Base-by-base conservation (phyloP, 1,140 invertebrate genomes). In the Argopecten irradians region DNA sequence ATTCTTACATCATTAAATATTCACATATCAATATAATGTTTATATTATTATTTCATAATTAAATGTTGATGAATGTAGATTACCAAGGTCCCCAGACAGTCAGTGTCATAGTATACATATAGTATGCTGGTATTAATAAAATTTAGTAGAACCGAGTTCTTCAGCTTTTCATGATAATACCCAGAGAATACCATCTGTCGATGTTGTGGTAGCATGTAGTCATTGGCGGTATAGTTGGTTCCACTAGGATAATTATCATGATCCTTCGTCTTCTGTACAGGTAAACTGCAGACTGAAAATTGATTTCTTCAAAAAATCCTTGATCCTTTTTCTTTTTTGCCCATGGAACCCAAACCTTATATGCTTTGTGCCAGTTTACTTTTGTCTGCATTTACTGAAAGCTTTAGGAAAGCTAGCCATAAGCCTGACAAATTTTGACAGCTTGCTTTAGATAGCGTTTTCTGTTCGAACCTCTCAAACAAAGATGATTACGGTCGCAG, bases 361-460 rank as follows among this genome's bases (percentile, higher is more conserved):
- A 1, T 46, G 2, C n/a, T n/a, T 19, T 71, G 55, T 71, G 22
- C 16, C 2, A 28, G 8, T 16, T 28, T 16, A 71, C n/a, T 71
- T 71, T 71, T 28, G 55, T 71, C 55, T 71, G 43, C 43, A 11
- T 11, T 7, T 55, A 55, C 22, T 71, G 55, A 71, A 19, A 71
- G 55, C 55, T 28, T 71, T 28, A 5, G 55, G n/a, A 71, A 22
- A n/a, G 5, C 55, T 71, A 5, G 55, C 55, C n/a, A n/a, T 71
- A 71, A 71, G 55, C 55, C 28, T 71, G 55, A 71, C 55, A 71
- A 71, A 71, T 22, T 71, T 71, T 71, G 55, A 71, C 55, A 71
- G 55, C 55, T 71, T 71, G 55, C 55, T 28, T 71, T 28, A 71
- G 55, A 71, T 7, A n/a, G 55, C n/a, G 2, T 28, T 71, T 71